Evolutionary conservation across 2,113 vertebrate genomes (phyloP), one percentile per base, ranked within the genome.

Genomic region (Paramisgurnus dabryanus): DNA sequence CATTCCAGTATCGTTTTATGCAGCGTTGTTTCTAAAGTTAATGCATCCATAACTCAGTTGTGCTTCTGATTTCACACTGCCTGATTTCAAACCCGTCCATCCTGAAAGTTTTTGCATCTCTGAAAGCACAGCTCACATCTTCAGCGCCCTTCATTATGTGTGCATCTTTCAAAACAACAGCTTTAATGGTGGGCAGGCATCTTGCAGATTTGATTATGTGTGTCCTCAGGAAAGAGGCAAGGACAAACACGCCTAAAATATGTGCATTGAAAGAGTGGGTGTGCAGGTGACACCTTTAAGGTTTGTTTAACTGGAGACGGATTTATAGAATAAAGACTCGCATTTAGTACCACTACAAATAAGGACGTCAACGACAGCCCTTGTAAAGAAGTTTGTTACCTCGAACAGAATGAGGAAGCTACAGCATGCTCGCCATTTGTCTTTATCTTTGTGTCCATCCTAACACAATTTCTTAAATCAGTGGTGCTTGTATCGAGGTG

Each of bases 171-270:
- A 53, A 75, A 75, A 75, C 57, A 64, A 64, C 60, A 6, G 27
- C 47, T 77, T 77, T 66, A 77, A 66, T 66, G 63, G 47, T 3
- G 6, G 43, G 63, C 63, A 77, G 74, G 15, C 74, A 66, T 65
- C 60, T 76, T 76, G 27, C 34, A 66, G 74, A 66, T 66, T 55
- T 77, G 63, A 77, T 77, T 77, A 77, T 40, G 34, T 41, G 27
- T 66, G 74, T 47, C 74, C 74, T 77, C 63, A 41, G 63, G 41
- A 77, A 66, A 66, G 17, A 41, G 11, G 34, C 63, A 77, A 77
- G 74, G 74, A 77, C 74, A 77, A 77, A 76, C 74, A 55, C 45
- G 9, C 27, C 22, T 66, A 65, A 75, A 66, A 66, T 66, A 55
- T 53, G 17, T 66, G 18, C 7, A 6, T 9, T 64, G 72, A 49